These are phyloP conservation scores for Drosophila willistoni DNA, from an alignment of 1,140 invertebrate genomes.

Conservation along the genomic window DNA sequence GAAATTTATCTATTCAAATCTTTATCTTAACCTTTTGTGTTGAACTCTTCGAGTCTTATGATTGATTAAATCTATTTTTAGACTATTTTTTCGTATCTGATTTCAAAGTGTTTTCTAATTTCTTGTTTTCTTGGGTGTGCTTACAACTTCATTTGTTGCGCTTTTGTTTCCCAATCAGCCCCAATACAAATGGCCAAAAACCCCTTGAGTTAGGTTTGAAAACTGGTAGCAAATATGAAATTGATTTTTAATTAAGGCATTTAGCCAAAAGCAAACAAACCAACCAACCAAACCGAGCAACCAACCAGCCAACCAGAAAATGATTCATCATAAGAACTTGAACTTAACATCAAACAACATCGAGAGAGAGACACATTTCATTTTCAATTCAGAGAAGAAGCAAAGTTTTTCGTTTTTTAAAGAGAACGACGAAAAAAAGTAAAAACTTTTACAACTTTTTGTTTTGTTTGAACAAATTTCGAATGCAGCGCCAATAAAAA, in stretches of 20 bases:
- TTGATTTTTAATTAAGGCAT: conserved; percentile 79
- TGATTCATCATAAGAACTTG: conserved; percentile 64
- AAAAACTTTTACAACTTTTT: conserved; percentile 66
- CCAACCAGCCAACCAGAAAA: conserved; percentile 31
- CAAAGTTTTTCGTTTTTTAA: conserved; percentile 18
- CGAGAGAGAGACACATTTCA: conserved; percentile 17
- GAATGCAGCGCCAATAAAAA: conserved; percentile 79
- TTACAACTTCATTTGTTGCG: neutral
- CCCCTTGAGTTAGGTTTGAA: conserved; percentile 23
- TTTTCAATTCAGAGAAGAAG: neutral
- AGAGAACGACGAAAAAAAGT: conserved; percentile 22
- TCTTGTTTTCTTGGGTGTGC: conserved; percentile 5
- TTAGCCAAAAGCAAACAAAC: conserved; percentile 51
- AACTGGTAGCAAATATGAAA: conserved; percentile 73
- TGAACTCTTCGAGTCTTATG: neutral
- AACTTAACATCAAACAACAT: conserved; percentile 44
- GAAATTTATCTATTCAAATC: neutral
- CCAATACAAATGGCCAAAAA: conserved; percentile 18
- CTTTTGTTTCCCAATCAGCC: conserved; percentile 8
- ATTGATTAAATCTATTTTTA: conserved; percentile 1
- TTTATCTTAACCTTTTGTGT: neutral
- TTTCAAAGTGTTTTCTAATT: neutral
- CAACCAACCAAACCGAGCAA: conserved; percentile 5
- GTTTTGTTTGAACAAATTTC: conserved; percentile 44
- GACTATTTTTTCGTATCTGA: neutral